A percentile compares a stretch with the other conserved stretches of the same genome.
Evolutionary conservation across 2,113 vertebrate species (phyloP).

Genomic region (crab-eating macaque (Macaca fascicularis)): T2T-MFA8v1.1 NC_088390.1:77384501-77385000

Average conservation of each 20-base stretch:
- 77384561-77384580: background rate
- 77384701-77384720: background rate
- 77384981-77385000: background rate
- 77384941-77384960: background rate
- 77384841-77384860: background rate
- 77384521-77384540: background rate
- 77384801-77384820: background rate
- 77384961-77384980: background rate
- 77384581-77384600: background rate
- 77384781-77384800: background rate
- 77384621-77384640: background rate
- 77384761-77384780: background rate
- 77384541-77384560: background rate
- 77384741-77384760: background rate
- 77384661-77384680: background rate
- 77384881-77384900: background rate
- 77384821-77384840: background rate
- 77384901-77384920: background rate
- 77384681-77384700: background rate
- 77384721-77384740: background rate
- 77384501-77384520: background rate
- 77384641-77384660: background rate
- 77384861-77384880: background rate
- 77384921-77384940: background rate
- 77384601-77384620: background rate